Evolutionary conservation across 2,888 invertebrate genomes (phyloP).

Genomic region (Andrena fulva): DNA sequence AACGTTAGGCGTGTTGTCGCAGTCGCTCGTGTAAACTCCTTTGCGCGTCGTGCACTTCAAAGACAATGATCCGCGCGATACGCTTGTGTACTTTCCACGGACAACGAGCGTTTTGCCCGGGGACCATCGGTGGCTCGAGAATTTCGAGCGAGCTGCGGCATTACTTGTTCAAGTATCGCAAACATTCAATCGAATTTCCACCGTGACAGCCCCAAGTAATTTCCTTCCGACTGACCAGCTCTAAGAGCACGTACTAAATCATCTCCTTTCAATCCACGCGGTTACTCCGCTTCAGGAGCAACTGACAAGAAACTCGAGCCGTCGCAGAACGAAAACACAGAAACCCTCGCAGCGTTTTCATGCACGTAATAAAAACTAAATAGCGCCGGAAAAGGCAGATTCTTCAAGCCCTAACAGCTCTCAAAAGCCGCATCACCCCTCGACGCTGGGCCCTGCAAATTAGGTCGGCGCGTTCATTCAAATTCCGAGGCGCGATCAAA

Average conservation of each 20-base stretch:
- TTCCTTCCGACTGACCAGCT: too few relatives aligned
- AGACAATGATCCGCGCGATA: neutral
- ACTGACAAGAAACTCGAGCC: too few relatives aligned
- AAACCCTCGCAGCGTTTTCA: too few relatives aligned
- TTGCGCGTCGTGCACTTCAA: constrained; percentile 7
- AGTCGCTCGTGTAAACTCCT: constrained; percentile 2
- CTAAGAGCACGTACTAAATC: too few relatives aligned
- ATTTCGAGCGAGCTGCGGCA: neutral
- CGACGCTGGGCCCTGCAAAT: constrained; percentile 24
- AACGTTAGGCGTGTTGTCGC: constrained; percentile 29
- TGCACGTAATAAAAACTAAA: neutral
- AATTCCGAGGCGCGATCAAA: constrained; percentile 37
- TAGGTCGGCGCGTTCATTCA: constrained; percentile 38
- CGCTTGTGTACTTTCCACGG: neutral
- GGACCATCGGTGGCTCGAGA: neutral
- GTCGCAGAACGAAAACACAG: too few relatives aligned
- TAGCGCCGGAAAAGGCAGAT: neutral
- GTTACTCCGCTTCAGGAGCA: too few relatives aligned
- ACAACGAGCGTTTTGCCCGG: neutral
- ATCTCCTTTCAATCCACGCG: too few relatives aligned
- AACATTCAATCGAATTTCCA: too few relatives aligned
- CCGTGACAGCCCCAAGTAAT: too few relatives aligned
- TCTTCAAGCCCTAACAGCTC: constrained; percentile 31
- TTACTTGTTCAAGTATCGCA: too few relatives aligned
- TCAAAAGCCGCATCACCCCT: neutral